phyloP scores from a whole-genome alignment of 1,140 invertebrate genomes.

The Halesus radiatus region DNA sequence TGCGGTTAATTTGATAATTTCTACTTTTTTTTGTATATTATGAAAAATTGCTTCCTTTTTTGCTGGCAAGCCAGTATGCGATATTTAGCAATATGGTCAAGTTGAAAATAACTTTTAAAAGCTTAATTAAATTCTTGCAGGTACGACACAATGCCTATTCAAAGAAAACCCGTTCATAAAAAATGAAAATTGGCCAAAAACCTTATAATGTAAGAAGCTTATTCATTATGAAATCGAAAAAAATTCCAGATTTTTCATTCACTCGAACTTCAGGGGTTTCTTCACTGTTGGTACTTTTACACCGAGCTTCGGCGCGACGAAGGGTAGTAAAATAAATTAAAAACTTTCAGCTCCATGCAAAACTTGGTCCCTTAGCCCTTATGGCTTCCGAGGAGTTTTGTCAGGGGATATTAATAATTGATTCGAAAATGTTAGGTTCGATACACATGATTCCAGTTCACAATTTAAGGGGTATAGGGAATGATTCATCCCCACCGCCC shows the following conservation, averaged over 20 bases:
- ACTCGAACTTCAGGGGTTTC: conserved; percentile 10
- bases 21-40: no score
- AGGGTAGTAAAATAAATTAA: conserved; percentile 33
- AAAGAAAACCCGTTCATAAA: no score
- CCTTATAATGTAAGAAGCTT: no score
- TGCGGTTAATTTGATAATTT: no score
- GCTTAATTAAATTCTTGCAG: no score
- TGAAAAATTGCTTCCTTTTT: no score
- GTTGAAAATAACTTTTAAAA: no score
- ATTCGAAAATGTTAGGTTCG: neutral
- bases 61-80: no score
- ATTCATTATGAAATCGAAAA: neutral
- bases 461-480: neutral
- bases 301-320: neutral
- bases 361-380: neutral
- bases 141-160: no score
- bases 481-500: no score
- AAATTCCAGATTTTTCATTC: conserved; percentile 7
- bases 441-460: neutral
- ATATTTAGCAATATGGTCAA: no score
- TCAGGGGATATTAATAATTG: conserved; percentile 29
- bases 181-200: no score
- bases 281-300: neutral
- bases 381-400: neutral
- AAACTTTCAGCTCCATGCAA: conserved; percentile 14